These are phyloP conservation scores for Pegoplata infirma DNA, from an alignment of 2,888 invertebrate species.

Conservation along the genomic window DNA sequence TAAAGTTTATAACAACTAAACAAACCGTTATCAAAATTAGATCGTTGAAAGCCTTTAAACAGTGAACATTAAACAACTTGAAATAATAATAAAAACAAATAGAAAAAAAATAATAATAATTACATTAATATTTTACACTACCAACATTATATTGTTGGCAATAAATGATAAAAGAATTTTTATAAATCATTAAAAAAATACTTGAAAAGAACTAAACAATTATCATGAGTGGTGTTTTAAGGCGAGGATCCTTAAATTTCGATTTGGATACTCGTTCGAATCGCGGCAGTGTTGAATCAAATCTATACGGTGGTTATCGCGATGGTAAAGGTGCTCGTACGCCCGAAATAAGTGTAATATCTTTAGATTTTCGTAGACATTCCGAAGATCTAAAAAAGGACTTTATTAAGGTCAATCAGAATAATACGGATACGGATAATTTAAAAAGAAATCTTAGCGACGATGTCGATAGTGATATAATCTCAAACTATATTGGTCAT, in stretches of 20 bases:
- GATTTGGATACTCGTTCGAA: constrained; percentile 61
- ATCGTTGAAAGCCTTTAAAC: constrained; percentile 65
- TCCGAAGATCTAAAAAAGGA: constrained; percentile 75
- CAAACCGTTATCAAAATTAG: constrained; percentile 71
- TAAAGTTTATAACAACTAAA: constrained; percentile 69
- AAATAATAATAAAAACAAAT: too few relatives aligned
- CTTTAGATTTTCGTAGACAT: constrained; percentile 74
- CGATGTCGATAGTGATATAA: constrained; percentile 78
- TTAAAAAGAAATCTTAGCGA: constrained; percentile 70
- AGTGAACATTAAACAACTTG: constrained; percentile 64
- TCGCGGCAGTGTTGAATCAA: constrained; percentile 71
- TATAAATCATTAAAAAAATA: constrained; percentile 3
- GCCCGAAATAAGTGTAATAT: constrained; percentile 76
- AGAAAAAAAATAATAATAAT: constrained; percentile 41
- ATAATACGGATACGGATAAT: neutral
- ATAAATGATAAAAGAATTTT: neutral
- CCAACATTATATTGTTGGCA: neutral
- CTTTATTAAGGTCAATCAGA: neutral
- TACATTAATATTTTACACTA: too few relatives aligned
- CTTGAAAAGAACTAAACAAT: neutral
- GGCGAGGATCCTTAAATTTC: constrained; percentile 74
- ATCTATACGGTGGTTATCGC: constrained; percentile 72
- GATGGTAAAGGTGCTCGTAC: constrained; percentile 71
- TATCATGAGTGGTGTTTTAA: constrained; percentile 74
- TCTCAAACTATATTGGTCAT: constrained; percentile 81